phyloP scores from a whole-genome alignment of 2,888 invertebrate species.

The Rhagophthalmus giganteus region DNA sequence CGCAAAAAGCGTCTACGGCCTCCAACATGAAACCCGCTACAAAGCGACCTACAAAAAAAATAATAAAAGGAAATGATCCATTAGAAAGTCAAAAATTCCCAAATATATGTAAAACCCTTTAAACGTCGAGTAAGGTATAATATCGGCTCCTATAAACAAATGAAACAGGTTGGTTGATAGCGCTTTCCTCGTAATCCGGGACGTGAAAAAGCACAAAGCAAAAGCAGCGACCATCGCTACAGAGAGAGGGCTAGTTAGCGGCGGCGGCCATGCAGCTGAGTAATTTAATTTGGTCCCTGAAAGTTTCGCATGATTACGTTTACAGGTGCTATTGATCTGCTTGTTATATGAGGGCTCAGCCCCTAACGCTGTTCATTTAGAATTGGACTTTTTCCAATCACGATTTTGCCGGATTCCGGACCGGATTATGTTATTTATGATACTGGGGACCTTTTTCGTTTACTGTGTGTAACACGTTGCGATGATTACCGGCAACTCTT shows the following conservation, averaged over 20 bases:
- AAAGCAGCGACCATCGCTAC: slow-evolving; percentile 19
- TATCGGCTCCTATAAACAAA: slow-evolving; percentile 19
- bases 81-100: slow-evolving; percentile 13
- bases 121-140: slow-evolving; percentile 17
- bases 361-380: slow-evolving; percentile 34
- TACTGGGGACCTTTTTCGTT: slow-evolving; percentile 23
- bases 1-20: too few species aligned
- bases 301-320: slow-evolving; percentile 50
- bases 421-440: slow-evolving; percentile 30
- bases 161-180: slow-evolving; percentile 22
- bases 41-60: too few species aligned
- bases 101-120: slow-evolving; percentile 22
- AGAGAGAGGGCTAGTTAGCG: slow-evolving; percentile 33
- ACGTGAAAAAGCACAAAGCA: slow-evolving; percentile 23
- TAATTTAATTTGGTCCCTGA: slow-evolving; percentile 37
- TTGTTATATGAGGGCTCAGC: slow-evolving; percentile 46
- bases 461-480: slow-evolving; percentile 29
- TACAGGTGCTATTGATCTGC: slow-evolving; percentile 52
- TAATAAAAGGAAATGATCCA: slow-evolving; percentile 5
- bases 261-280: slow-evolving; percentile 31
- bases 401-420: slow-evolving; percentile 27
- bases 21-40: too few species aligned
- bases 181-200: slow-evolving; percentile 21
- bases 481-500: slow-evolving; percentile 27
- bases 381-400: slow-evolving; percentile 33